These are phyloP conservation scores for Ostrea denselamellosa DNA, from an alignment of 1,140 invertebrate genomes.

Conservation along the genomic window DNA sequence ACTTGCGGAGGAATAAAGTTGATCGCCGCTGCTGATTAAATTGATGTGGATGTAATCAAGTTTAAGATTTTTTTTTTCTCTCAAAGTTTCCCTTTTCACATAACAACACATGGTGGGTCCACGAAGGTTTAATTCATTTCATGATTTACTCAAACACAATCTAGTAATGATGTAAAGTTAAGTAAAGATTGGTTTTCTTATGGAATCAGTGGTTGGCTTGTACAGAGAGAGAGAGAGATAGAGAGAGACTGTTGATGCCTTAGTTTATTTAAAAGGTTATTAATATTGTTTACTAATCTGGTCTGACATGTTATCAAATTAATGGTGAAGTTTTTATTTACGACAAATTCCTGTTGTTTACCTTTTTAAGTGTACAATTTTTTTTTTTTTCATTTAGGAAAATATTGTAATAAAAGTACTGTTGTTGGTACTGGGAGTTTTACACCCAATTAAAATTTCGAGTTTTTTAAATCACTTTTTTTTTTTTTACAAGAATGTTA, in stretches of 20 bases:
- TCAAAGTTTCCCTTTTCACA: neutral
- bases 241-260: neutral
- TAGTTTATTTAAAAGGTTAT: no score
- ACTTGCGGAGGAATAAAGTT: conserved; percentile 19
- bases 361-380: no score
- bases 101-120: neutral
- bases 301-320: no score
- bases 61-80: neutral
- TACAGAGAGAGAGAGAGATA: neutral
- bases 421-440: no score
- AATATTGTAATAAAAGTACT: no score
- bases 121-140: neutral
- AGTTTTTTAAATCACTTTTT: no score
- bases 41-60: neutral
- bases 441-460: no score
- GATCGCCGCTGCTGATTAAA: conserved; percentile 2
- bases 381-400: no score
- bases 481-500: no score
- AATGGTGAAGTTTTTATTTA: no score
- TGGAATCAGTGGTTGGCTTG: neutral
- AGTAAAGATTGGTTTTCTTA: neutral
- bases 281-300: no score
- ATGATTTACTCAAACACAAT: neutral
- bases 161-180: neutral
- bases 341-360: no score